Conservation (phyloP, 2,113 vertebrate species). For the Vulpes ferrilata region DNA sequence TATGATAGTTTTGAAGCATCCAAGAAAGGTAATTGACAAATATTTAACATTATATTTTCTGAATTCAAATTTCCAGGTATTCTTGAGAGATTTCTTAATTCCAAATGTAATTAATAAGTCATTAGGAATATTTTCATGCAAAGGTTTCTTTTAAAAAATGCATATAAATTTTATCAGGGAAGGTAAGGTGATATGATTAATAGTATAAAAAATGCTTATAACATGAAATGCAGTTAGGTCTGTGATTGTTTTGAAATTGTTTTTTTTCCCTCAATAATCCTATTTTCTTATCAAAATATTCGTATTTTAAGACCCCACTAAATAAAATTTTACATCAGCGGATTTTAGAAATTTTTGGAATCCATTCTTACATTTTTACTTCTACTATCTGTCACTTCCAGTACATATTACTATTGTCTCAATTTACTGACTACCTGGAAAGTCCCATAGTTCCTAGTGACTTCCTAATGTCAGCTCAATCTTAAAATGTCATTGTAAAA, state of each 20-base stretch:
- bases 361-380: background rate
- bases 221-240: background rate
- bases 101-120: background rate
- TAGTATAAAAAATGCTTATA: background rate
- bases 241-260: background rate
- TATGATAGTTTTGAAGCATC: constrained; percentile 99
- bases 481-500: constrained; percentile 36
- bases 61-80: background rate
- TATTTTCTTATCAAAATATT: background rate
- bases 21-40: constrained; percentile 94
- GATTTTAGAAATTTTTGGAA: background rate
- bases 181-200: background rate
- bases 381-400: background rate
- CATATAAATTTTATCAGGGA: background rate
- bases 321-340: background rate
- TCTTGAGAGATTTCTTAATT: constrained; percentile 22
- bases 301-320: background rate
- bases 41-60: constrained; percentile 36
- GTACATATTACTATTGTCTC: background rate
- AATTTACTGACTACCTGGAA: background rate
- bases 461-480: background rate
- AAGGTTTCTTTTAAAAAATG: background rate
- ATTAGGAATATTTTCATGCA: constrained; percentile 3
- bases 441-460: background rate
- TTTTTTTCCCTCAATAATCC: background rate